Base-by-base conservation (phyloP, 2,888 invertebrate species). In the Drosophila meridiana region DNA sequence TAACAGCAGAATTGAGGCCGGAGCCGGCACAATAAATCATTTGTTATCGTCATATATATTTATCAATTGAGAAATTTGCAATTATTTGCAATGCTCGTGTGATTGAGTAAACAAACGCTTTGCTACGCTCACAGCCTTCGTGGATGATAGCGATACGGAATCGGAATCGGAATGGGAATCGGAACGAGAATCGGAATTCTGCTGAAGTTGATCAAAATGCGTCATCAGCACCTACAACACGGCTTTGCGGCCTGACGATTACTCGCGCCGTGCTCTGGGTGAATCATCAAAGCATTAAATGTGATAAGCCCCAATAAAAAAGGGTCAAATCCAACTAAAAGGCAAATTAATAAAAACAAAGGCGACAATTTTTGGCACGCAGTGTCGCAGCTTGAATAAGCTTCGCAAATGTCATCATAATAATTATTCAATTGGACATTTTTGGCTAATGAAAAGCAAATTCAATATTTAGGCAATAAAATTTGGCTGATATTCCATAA, bases 261-360 rank as follows among this genome's bases (percentile, higher is more conserved):
- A 26, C 64, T n/a, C 13, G 8, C 11, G 34, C 20, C 7, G n/a
- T 28, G 52, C 30, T 28, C 28, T n/a, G 36, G 52, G 28, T 80
- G 81, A 80, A 26, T 78, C 78, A 77, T 59, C 64, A 9, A 11
- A 20, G 13, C 43, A 52, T 62, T 76, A 6, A 58, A 40, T 67
- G 71, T 68, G 77, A 80, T 76, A 80, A 76, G 65, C 66, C 64
- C 34, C 48, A 61, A 38, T 42, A 14, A 61, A 58, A 58, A 71
- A 55, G 61, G 65, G 60, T 59, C 64, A 63, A 68, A 62, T 48
- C 69, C 73, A 71, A 48, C 59, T 60, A 66, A 72, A 61, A 76
- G 63, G 42, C 62, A 70, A 68, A 58, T 55, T 47, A 58, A 73
- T 30, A 58, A 42, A 30, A 32, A 34, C 32, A 59, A 52, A 45